Base-by-base conservation (phyloP, 1,140 invertebrate genomes). In the Berghia stephanieae region DNA sequence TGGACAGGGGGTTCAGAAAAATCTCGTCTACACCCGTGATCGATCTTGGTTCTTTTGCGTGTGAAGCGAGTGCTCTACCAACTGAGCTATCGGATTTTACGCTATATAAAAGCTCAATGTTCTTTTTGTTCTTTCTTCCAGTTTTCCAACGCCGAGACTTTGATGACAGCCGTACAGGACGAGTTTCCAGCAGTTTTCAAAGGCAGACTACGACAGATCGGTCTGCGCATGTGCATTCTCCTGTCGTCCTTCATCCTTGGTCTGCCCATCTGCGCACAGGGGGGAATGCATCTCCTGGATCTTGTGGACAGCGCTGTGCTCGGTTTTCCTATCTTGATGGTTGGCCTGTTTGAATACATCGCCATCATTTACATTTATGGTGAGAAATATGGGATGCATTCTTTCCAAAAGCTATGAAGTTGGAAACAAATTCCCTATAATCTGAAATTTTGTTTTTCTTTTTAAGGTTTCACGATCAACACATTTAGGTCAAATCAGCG, bases 301-400 rank as follows among this genome's bases (percentile, higher is more conserved):
- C 83, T 96, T 57, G 94, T 95, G 92, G 94, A 95, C 84, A 94
- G 94, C 82, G 95, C 95, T 83, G 93, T 94, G 0, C 94, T 94
- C 24, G 95, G 94, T 83, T 95, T 94, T 92, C 95, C 94, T 21
- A 94, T 95, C 0, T 86, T 95, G 24, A 89, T 95, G 27, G 94
- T 95, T 75, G 89, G 85, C 40, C 75, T 95, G 69, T 91, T 91
- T 49, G 94, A 96, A 88, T 93, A 94, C 74, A 92, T 95, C 69
- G 90, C 94, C 0, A 93, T 96, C 40, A 92, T 93, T 2, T 95
- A 93, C 93, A 91, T 95, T 3, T 96, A 95, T 85, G 84, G 89
- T 89, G 78, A 82, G 83, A n/a, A n/a, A n/a, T n/a, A n/a, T n/a
- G n/a, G n/a, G n/a, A n/a, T n/a, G n/a, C n/a, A n/a, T 40, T 38